These are phyloP conservation scores for Recurvirostra avosetta DNA, from an alignment of 2,113 vertebrate species.

Conservation along the genomic window DNA sequence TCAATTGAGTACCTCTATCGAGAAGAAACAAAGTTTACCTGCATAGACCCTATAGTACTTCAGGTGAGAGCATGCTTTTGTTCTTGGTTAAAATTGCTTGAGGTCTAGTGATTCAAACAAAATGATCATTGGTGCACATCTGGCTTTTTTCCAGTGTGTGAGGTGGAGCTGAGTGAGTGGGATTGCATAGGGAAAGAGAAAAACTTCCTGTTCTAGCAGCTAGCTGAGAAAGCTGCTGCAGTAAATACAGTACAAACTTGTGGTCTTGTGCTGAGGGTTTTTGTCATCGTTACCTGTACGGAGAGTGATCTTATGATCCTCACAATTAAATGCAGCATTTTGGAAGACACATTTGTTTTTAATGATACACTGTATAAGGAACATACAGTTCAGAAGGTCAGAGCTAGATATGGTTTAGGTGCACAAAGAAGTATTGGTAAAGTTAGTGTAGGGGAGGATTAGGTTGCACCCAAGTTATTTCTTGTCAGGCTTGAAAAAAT, in stretches of 20 bases:
- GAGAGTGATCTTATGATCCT: background rate
- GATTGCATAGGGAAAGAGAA: background rate
- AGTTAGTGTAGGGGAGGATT: background rate
- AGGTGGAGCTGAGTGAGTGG: background rate
- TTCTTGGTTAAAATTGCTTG: background rate
- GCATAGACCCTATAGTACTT: constrained; percentile 96
- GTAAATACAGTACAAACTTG: background rate
- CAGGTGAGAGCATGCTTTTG: constrained; percentile 79
- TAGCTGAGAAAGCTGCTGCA: background rate
- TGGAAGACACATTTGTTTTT: background rate
- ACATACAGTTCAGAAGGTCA: background rate
- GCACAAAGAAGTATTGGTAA: background rate
- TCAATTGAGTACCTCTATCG: constrained; percentile 98
- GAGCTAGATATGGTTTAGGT: background rate
- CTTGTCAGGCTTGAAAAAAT: background rate
- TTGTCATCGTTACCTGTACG: background rate
- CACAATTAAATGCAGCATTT: background rate
- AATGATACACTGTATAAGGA: background rate
- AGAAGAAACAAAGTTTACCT: constrained; percentile 98
- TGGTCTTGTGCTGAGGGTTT: background rate
- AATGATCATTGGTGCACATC: background rate
- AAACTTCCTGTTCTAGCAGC: background rate
- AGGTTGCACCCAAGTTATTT: background rate
- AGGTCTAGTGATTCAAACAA: background rate
- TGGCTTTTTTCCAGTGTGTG: background rate